phyloP scores from a whole-genome alignment of 2,888 invertebrate genomes.

The Ochropacha duplaris region DNA sequence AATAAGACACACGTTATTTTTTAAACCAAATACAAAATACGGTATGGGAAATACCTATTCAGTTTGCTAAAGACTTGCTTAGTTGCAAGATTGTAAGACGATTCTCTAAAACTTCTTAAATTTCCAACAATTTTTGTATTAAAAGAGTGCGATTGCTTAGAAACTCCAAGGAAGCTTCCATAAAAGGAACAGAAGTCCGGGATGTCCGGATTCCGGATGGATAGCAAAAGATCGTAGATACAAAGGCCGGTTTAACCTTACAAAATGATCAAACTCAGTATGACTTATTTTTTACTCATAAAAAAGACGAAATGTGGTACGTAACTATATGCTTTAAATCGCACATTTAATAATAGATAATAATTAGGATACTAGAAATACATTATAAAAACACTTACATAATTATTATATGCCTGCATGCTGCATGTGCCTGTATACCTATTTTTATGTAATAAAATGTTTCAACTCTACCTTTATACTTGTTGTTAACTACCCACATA shows the following conservation, averaged over 20 bases:
- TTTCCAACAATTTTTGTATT: conserved; percentile 1
- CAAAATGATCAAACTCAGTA: not conserved
- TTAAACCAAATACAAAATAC: too few species aligned
- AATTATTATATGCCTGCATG: not conserved
- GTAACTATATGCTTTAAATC: too few species aligned
- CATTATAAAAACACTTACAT: too few species aligned
- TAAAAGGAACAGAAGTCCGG: conserved; percentile 6
- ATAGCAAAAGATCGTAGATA: not conserved
- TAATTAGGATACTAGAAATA: too few species aligned
- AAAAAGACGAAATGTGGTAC: too few species aligned
- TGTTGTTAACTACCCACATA: conserved; percentile 12
- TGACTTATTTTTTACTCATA: too few species aligned
- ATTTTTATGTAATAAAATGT: not conserved
- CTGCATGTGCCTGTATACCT: not conserved
- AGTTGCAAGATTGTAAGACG: too few species aligned
- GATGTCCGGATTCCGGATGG: conserved; percentile 6
- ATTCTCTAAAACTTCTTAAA: not conserved
- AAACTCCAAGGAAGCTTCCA: not conserved
- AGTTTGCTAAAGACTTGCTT: too few species aligned
- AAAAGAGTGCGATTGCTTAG: conserved; percentile 3
- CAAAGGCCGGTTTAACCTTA: not conserved
- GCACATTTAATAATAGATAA: too few species aligned
- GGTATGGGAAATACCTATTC: too few species aligned
- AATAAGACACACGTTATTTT: too few species aligned
- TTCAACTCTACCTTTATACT: not conserved